Evolutionary conservation across 2,113 vertebrate species (phyloP).

Genomic region (Alexandromys fortis): DNA sequence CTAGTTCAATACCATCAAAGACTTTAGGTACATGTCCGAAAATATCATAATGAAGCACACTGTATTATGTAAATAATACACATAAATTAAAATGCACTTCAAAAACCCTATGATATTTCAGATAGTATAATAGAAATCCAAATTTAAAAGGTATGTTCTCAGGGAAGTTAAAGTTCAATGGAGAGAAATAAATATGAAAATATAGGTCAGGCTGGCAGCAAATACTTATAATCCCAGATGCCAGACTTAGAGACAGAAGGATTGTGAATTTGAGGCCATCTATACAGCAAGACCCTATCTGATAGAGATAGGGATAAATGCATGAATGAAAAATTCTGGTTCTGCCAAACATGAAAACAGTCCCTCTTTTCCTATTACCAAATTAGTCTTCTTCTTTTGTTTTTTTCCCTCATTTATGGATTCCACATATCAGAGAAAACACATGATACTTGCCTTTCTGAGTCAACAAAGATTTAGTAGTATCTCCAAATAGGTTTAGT

Average conservation of each 20-base stretch:
- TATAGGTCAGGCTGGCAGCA: neutral
- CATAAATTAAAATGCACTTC: neutral
- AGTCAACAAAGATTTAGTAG: conserved; percentile 1
- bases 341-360: conserved; percentile 18
- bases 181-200: conserved; percentile 16
- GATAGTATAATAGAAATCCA: conserved; percentile 1
- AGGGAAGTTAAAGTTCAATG: neutral
- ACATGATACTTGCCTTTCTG: neutral
- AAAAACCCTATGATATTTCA: neutral
- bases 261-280: neutral
- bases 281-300: too few relatives aligned
- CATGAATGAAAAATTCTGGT: neutral
- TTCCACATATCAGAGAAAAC: neutral
- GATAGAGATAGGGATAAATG: neutral
- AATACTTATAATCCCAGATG: neutral
- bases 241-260: neutral
- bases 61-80: neutral
- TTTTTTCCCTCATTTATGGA: neutral
- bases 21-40: neutral
- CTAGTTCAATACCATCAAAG: neutral
- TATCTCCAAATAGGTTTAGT: neutral
- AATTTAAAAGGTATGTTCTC: neutral
- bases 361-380: neutral
- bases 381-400: neutral
- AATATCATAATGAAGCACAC: neutral